Evolutionary conservation across 2,888 invertebrate genomes (phyloP).

Genomic region (Diloba caeruleocephala): DNA sequence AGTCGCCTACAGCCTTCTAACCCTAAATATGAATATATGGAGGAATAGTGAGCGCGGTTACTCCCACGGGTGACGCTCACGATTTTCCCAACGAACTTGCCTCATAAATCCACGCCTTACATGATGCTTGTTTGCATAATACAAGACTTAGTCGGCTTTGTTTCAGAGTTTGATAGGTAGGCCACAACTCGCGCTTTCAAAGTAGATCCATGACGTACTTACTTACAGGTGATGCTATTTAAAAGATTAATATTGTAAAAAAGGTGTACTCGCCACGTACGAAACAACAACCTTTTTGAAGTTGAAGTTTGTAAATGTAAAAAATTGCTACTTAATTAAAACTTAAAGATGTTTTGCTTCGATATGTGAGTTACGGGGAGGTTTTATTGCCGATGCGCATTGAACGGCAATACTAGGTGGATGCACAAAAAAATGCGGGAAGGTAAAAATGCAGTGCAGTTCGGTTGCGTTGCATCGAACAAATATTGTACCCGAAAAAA

Average conservation of each 20-base stretch:
- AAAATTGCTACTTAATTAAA: no score
- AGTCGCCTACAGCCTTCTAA: conserved; percentile 54
- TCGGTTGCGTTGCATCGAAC: no score
- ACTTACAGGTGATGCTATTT: conserved; percentile 45
- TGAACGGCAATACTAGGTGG: no score
- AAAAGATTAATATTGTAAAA: conserved; percentile 29
- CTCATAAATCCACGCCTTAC: conserved; percentile 88
- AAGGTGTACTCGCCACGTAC: conserved; percentile 14
- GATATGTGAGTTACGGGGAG: no score
- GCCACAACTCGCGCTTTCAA: conserved; percentile 62
- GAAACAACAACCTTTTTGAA: no score
- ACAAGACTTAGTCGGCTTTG: conserved; percentile 86
- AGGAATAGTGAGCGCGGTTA: conserved; percentile 72
- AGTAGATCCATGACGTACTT: conserved; percentile 54
- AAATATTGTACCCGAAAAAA: no score
- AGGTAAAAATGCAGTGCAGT: no score
- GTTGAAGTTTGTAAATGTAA: no score
- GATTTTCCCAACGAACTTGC: conserved; percentile 84
- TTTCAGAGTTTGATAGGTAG: conserved; percentile 83
- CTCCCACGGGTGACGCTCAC: conserved; percentile 75
- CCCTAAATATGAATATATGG: conserved; percentile 85
- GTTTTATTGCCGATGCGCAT: no score
- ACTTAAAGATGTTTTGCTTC: no score
- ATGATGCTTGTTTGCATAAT: conserved; percentile 89
- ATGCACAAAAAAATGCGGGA: no score